Evolutionary conservation across 2,113 vertebrate genomes (phyloP).

Genomic region (Euleptes europaea): DNA sequence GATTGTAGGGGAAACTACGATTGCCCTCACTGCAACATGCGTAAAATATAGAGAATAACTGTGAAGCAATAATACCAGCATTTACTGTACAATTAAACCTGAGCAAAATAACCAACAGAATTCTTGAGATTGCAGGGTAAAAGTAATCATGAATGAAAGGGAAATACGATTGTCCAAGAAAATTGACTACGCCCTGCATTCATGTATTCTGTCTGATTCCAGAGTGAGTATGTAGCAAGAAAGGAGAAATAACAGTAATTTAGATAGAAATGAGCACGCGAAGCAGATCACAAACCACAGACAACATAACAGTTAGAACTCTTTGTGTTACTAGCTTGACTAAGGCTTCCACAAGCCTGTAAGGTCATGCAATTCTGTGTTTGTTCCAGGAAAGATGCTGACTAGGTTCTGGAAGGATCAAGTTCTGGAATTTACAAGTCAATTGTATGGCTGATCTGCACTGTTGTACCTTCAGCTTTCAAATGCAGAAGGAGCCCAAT

Average conservation of each 20-base stretch:
- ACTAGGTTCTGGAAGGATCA: too few relatives aligned
- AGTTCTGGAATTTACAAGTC: too few relatives aligned
- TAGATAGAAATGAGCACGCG: not conserved
- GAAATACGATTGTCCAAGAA: not conserved
- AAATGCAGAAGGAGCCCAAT: too few relatives aligned
- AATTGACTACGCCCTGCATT: not conserved
- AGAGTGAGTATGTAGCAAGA: not conserved
- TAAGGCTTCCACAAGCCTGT: not conserved
- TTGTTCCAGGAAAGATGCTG: too few relatives aligned
- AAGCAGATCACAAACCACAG: not conserved
- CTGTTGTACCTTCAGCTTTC: too few relatives aligned
- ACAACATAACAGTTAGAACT: not conserved
- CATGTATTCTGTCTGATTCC: not conserved
- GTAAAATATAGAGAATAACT: slow-evolving; percentile 26
- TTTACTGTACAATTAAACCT: slow-evolving; percentile 33
- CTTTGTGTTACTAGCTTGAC: not conserved
- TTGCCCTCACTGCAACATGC: slow-evolving; percentile 27
- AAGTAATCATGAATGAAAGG: not conserved
- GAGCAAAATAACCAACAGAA: slow-evolving; percentile 21
- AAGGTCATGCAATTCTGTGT: not conserved
- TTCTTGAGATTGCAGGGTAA: slow-evolving; percentile 15
- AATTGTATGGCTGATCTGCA: too few relatives aligned
- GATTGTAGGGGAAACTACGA: slow-evolving; percentile 35
- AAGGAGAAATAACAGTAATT: not conserved
- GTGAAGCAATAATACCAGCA: slow-evolving; percentile 1